Evolutionary conservation across 2,113 vertebrate species (phyloP).

Genomic region (Rhinoptilus africanus): DNA sequence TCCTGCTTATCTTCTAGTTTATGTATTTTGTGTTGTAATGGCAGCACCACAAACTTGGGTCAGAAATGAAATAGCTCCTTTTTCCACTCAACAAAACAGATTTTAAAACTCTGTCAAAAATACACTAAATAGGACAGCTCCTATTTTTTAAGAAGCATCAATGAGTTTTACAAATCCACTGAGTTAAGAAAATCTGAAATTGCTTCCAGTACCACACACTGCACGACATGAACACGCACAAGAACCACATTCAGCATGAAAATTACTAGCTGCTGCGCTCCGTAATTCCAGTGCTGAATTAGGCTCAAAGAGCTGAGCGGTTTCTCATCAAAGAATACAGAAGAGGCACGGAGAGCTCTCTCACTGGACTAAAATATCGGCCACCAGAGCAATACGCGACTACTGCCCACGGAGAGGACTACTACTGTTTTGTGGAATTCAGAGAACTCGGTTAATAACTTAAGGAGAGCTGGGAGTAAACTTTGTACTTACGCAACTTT

Average conservation of each 20-base stretch:
- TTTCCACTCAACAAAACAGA: neutral
- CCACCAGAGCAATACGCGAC: slow-evolving; percentile 37
- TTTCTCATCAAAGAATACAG: slow-evolving; percentile 8
- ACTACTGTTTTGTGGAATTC: neutral
- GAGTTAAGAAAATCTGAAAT: slow-evolving; percentile 51
- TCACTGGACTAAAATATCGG: slow-evolving; percentile 40
- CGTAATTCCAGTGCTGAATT: slow-evolving; percentile 45
- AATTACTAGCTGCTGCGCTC: slow-evolving; percentile 33
- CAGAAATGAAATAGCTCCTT: slow-evolving; percentile 17
- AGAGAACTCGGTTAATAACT: neutral
- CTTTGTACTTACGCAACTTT: neutral
- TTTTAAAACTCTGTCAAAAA: slow-evolving; percentile 20
- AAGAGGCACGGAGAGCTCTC: slow-evolving; percentile 62
- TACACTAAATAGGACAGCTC: slow-evolving; percentile 17
- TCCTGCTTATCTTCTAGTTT: neutral
- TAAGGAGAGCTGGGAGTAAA: slow-evolving; percentile 22
- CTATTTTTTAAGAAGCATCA: slow-evolving; percentile 63
- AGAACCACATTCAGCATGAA: slow-evolving; percentile 54
- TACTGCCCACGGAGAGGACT: slow-evolving; percentile 48
- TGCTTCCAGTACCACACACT: slow-evolving; percentile 59
- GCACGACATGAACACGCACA: slow-evolving; percentile 53
- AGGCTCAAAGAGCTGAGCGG: slow-evolving; percentile 22
- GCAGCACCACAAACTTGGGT: neutral
- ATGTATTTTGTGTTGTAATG: neutral
- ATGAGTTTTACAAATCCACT: slow-evolving; percentile 39